phyloP scores from a whole-genome alignment of 1,140 invertebrate species.

The Drosophila melanogaster region Release_6_plus_ISO1_MT NT_033779.5:6974501-6975000 shows the following conservation, averaged over 20 bases:
- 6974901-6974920: conserved; percentile 90
- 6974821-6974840: conserved; percentile 95
- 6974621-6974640: conserved; percentile 94
- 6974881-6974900: conserved; percentile 93
- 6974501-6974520: conserved; percentile 94
- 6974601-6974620: conserved; percentile 94
- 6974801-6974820: conserved; percentile 93
- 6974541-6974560: conserved; percentile 95
- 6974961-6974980: conserved; percentile 96
- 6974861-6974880: conserved; percentile 97
- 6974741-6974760: conserved; percentile 95
- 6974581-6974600: conserved; percentile 96
- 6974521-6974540: conserved; percentile 95
- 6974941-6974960: conserved; percentile 96
- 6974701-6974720: conserved; percentile 97
- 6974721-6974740: conserved; percentile 93
- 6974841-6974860: conserved; percentile 94
- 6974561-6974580: conserved; percentile 94
- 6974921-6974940: conserved; percentile 96
- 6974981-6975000: conserved; percentile 94
- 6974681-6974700: conserved; percentile 95
- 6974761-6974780: conserved; percentile 97
- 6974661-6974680: conserved; percentile 95
- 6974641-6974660: conserved; percentile 96
- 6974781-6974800: conserved; percentile 92